Evolutionary conservation across 2,113 vertebrate species (phyloP).

Genomic region (Euleptes europaea): DNA sequence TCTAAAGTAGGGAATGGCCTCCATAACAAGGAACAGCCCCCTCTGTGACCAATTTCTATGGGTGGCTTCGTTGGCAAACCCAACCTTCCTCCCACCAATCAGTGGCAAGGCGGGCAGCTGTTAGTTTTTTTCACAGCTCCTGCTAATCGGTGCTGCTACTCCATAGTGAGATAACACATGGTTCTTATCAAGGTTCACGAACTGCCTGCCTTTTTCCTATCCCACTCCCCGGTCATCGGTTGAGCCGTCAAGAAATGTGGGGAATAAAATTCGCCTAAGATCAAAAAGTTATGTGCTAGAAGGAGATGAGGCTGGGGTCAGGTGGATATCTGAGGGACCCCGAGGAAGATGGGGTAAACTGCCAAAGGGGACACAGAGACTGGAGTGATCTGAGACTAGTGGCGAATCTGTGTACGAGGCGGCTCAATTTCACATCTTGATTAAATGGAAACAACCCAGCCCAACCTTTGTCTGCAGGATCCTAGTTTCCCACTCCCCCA

Average conservation of each 20-base stretch:
- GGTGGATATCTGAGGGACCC: not conserved
- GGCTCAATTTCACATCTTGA: not conserved
- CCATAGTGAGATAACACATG: not conserved
- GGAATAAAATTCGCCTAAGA: no score
- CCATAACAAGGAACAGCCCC: not conserved
- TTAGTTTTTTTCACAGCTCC: no score
- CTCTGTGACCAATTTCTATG: no score
- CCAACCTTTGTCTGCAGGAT: not conserved
- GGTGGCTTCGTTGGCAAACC: not conserved
- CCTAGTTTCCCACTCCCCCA: not conserved
- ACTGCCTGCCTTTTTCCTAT: not conserved
- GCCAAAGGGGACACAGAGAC: not conserved
- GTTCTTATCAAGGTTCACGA: not conserved
- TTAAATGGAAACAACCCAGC: not conserved
- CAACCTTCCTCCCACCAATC: no score
- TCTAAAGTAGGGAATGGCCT: not conserved
- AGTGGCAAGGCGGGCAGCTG: no score
- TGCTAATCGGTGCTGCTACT: not conserved
- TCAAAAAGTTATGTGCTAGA: no score
- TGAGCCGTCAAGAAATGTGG: not conserved
- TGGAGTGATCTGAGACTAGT: not conserved
- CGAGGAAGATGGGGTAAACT: not conserved
- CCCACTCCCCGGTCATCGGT: not conserved
- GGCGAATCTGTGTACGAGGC: not conserved
- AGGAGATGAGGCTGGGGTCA: not conserved